These are phyloP conservation scores for Anguilla rostrata DNA, from an alignment of 2,113 vertebrate genomes.

Conservation along the genomic window DNA sequence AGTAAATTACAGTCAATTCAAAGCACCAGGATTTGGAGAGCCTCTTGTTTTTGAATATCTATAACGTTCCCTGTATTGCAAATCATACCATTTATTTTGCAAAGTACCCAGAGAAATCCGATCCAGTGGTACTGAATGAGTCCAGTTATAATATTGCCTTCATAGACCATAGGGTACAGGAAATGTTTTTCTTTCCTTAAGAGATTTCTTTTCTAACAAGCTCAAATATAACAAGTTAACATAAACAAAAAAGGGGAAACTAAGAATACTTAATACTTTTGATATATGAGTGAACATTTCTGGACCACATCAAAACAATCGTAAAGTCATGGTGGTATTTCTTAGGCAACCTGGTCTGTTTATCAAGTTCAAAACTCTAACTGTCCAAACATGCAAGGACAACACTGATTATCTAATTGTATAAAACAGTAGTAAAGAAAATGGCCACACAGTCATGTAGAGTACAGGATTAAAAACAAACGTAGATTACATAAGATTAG, in stretches of 20 bases:
- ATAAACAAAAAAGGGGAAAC: background rate
- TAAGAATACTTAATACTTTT: background rate
- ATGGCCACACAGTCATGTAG: too few relatives aligned
- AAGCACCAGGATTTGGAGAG: conserved; percentile 32
- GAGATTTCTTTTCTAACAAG: background rate
- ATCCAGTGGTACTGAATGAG: conserved; percentile 21
- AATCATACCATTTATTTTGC: conserved; percentile 35
- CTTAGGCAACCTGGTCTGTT: background rate
- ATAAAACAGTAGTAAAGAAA: too few relatives aligned
- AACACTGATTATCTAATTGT: too few relatives aligned
- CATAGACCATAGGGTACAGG: background rate
- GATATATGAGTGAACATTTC: background rate
- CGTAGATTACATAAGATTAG: too few relatives aligned
- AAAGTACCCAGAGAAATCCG: conserved; percentile 28
- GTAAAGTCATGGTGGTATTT: background rate
- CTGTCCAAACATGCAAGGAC: too few relatives aligned
- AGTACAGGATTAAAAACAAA: too few relatives aligned
- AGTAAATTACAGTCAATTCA: conserved; percentile 35
- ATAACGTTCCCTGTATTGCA: conserved; percentile 21
- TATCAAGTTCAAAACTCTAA: background rate
- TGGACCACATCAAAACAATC: background rate
- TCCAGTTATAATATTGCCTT: background rate
- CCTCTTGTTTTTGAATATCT: conserved; percentile 26
- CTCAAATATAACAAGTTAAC: background rate
- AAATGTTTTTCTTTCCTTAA: background rate